Evolutionary conservation across 2,888 invertebrate genomes (phyloP).

Genomic region (Sthenelais limicola): DNA sequence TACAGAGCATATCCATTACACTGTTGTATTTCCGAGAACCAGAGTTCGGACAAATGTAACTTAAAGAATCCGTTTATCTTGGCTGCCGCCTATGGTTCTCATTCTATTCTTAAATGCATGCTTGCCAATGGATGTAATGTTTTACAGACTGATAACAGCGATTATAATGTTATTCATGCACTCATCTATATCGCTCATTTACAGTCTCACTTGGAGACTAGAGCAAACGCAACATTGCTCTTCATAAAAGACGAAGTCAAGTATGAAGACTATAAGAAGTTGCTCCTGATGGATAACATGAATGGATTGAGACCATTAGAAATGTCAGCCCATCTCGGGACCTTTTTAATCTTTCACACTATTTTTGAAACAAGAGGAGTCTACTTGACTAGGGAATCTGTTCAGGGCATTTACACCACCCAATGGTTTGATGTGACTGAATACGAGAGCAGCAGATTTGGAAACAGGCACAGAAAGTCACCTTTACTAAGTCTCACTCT

Average conservation of each 20-base stretch:
- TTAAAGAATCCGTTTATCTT: constrained; percentile 15
- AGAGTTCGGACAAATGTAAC: too few species aligned
- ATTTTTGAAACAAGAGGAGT: constrained; percentile 40
- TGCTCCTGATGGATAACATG: constrained; percentile 24
- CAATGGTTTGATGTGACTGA: constrained; percentile 43
- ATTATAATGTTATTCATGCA: constrained; percentile 40
- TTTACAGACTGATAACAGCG: constrained; percentile 21
- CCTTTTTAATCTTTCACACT: constrained; percentile 27
- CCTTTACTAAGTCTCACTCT: constrained; percentile 22
- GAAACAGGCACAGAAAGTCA: constrained; percentile 15
- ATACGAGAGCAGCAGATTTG: constrained; percentile 23
- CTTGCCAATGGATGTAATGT: constrained; percentile 24
- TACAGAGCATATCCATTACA: too few species aligned
- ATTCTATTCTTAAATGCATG: constrained; percentile 16
- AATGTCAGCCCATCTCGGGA: constrained; percentile 33
- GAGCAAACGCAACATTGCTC: constrained; percentile 9
- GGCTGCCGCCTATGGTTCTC: constrained; percentile 31
- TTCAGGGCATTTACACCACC: constrained; percentile 17
- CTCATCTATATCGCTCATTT: constrained; percentile 22
- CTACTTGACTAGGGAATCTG: constrained; percentile 28
- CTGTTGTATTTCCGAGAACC: too few species aligned
- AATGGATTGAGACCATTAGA: constrained; percentile 41
- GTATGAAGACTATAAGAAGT: background rate
- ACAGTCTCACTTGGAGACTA: background rate
- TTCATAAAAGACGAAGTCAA: background rate